These are phyloP conservation scores for Cyrtorhinus lividipennis DNA, from an alignment of 1,140 invertebrate genomes.

Conservation along the genomic window DNA sequence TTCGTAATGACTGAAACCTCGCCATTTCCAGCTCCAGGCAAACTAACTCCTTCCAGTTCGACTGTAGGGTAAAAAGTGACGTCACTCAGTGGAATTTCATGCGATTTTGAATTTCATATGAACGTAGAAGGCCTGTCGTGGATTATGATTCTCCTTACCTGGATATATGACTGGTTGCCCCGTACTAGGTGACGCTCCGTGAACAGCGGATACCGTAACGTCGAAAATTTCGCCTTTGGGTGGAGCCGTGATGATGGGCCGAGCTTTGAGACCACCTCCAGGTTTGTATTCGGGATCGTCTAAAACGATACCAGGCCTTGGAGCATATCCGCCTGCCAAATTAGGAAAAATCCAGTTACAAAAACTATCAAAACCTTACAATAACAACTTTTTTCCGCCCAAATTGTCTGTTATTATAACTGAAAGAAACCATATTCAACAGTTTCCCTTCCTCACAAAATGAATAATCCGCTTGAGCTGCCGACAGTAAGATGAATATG, in stretches of 20 bases:
- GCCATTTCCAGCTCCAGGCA: conserved; percentile 28
- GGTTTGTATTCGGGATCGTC: conserved; percentile 66
- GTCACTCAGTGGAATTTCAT: neutral
- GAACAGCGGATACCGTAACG: conserved; percentile 71
- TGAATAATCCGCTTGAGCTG: too few relatives aligned
- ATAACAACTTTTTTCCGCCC: conserved; percentile 6
- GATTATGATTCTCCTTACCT: too few relatives aligned
- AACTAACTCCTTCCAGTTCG: conserved; percentile 28
- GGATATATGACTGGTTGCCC: conserved; percentile 39
- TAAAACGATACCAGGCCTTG: conserved; percentile 62
- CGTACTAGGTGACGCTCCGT: conserved; percentile 40
- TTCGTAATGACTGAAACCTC: conserved; percentile 59
- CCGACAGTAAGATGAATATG: neutral
- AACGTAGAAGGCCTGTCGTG: too few relatives aligned
- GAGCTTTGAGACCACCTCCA: conserved; percentile 30
- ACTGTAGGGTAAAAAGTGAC: conserved; percentile 24
- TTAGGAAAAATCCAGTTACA: neutral
- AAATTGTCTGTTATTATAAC: too few relatives aligned
- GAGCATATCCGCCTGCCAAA: conserved; percentile 43
- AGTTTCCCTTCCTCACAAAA: too few relatives aligned
- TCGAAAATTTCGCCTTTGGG: conserved; percentile 65
- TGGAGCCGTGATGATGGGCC: conserved; percentile 30
- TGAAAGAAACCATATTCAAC: too few relatives aligned
- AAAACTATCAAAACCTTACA: too few relatives aligned
- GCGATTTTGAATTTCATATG: too few relatives aligned